phyloP scores from a whole-genome alignment of 1,140 invertebrate genomes.

The Venustaconcha ellipsiformis region DNA sequence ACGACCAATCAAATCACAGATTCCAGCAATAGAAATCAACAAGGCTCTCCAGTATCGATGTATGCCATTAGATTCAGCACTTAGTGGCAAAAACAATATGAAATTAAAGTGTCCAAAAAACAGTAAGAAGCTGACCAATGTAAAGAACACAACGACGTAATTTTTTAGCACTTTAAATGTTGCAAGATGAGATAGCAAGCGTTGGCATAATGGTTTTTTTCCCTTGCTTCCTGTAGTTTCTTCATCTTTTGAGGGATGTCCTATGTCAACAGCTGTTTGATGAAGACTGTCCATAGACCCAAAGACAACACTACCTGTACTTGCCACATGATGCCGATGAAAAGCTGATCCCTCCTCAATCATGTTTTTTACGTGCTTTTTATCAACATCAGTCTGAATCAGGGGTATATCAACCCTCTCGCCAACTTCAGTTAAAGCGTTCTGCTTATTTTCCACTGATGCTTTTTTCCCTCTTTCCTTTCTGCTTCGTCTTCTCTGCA shows the following conservation, averaged over 20 bases:
- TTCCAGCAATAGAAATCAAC: slow-evolving; percentile 51
- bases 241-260: slow-evolving; percentile 10
- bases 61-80: slow-evolving; percentile 32
- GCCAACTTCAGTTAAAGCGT: too few relatives aligned
- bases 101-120: slow-evolving; percentile 62
- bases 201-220: slow-evolving; percentile 18
- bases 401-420: too few relatives aligned
- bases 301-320: slow-evolving; percentile 7
- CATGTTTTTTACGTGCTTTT: too few relatives aligned
- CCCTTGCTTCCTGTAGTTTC: not conserved
- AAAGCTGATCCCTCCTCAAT: too few relatives aligned
- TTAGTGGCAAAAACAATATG: slow-evolving; percentile 54
- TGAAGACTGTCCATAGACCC: slow-evolving; percentile 30
- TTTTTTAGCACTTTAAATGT: slow-evolving; percentile 51
- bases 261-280: slow-evolving; percentile 11
- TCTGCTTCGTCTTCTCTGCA: not conserved
- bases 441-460: too few relatives aligned
- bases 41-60: slow-evolving; percentile 46
- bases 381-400: too few relatives aligned
- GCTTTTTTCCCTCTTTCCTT: not conserved
- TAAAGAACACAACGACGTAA: slow-evolving; percentile 45
- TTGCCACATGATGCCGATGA: not conserved
- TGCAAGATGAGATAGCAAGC: slow-evolving; percentile 35
- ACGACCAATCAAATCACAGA: slow-evolving; percentile 52
- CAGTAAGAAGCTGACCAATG: slow-evolving; percentile 45